Percentiles rank a stretch among this genome's conserved stretches.
Evolutionary conservation across 2,888 invertebrate species (phyloP).

Genomic region (Agrotis puta): DNA sequence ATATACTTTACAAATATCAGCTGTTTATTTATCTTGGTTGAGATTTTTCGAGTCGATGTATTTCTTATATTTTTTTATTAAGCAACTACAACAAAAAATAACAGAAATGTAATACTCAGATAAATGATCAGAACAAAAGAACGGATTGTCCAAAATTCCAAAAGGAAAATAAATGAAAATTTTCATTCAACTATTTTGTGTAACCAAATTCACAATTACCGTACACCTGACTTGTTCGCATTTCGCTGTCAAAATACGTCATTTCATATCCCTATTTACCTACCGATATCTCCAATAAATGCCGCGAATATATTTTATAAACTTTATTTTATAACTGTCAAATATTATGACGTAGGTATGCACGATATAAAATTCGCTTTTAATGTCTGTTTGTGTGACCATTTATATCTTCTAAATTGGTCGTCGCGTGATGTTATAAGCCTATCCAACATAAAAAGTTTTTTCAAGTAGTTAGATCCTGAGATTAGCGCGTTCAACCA

Average conservation of each 20-base stretch:
- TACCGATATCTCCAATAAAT: slow-evolving; percentile 18
- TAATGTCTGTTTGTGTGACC: background rate
- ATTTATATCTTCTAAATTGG: background rate
- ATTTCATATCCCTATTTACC: slow-evolving; percentile 12
- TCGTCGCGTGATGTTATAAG: too few relatives aligned
- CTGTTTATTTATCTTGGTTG: background rate
- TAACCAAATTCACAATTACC: slow-evolving; percentile 44
- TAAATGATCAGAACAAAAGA: background rate
- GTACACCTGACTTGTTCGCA: slow-evolving; percentile 39
- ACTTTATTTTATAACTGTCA: slow-evolving; percentile 16
- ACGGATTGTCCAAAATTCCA: background rate
- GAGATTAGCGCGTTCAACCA: too few relatives aligned
- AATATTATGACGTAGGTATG: background rate
- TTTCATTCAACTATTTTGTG: slow-evolving; percentile 31
- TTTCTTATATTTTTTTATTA: background rate
- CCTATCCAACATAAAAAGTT: too few relatives aligned
- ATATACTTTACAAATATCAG: background rate
- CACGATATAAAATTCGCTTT: background rate
- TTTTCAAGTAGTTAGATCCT: too few relatives aligned
- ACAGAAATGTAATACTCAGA: background rate
- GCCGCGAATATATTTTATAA: slow-evolving; percentile 6
- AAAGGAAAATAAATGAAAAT: background rate
- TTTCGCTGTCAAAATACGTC: slow-evolving; percentile 33
- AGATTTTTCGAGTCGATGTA: background rate
- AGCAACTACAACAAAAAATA: background rate